Conservation (phyloP, 1,140 invertebrate species). For the Trichonephila clavipes region DNA sequence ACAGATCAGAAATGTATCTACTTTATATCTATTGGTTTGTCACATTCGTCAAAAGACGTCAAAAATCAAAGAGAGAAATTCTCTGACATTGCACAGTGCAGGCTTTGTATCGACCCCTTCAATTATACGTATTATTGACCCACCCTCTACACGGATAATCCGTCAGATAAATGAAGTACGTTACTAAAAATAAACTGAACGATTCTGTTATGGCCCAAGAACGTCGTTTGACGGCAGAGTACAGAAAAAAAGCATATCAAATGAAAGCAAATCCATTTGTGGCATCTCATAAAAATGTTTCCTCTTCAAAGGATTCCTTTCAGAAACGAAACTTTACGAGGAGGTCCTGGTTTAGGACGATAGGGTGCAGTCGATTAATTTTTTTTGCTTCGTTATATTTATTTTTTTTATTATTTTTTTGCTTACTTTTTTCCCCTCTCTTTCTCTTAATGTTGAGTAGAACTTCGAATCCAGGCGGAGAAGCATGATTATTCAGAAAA, state of each 20-base stretch:
- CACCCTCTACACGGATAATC: slow-evolving; percentile 25
- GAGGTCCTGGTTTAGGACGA: slow-evolving; percentile 20
- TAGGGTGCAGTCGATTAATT: slow-evolving; percentile 36
- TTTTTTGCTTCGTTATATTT: background rate
- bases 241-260: slow-evolving; percentile 26
- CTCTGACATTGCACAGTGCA: background rate
- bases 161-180: slow-evolving; percentile 41
- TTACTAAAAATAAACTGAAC: slow-evolving; percentile 53
- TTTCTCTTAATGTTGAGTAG: slow-evolving; percentile 15
- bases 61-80: background rate
- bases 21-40: background rate
- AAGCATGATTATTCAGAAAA: slow-evolving; percentile 27
- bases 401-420: background rate
- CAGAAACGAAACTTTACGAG: slow-evolving; percentile 31
- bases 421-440: background rate
- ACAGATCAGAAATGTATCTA: slow-evolving; percentile 13
- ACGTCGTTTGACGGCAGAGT: background rate
- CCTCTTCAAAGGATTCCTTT: slow-evolving; percentile 36
- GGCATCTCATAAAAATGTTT: slow-evolving; percentile 51
- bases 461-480: background rate
- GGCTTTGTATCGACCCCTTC: slow-evolving; percentile 20
- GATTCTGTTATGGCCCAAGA: slow-evolving; percentile 18
- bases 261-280: slow-evolving; percentile 61
- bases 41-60: slow-evolving; percentile 29
- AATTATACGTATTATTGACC: slow-evolving; percentile 1